phyloP scores from a whole-genome alignment of 2,888 invertebrate species.

The Erebia palarica region DNA sequence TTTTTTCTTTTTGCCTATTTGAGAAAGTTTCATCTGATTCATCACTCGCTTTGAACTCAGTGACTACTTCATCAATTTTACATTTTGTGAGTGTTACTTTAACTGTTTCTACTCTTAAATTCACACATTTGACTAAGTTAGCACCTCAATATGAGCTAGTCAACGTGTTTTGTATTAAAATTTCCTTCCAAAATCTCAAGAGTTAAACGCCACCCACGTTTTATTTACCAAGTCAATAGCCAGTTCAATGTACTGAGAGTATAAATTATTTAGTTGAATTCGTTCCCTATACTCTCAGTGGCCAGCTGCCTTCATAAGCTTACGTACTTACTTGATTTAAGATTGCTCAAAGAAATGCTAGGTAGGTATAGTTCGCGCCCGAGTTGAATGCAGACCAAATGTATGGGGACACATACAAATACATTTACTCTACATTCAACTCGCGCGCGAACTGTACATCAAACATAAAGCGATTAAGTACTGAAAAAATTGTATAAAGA shows the following conservation, averaged over 20 bases:
- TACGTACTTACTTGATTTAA: too few relatives aligned
- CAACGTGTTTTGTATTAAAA: background rate
- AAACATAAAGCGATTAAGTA: too few relatives aligned
- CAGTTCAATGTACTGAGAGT: constrained; percentile 34
- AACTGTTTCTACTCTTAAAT: background rate
- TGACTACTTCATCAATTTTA: background rate
- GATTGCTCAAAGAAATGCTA: too few relatives aligned
- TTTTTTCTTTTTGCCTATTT: constrained; percentile 31
- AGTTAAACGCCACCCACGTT: constrained; percentile 3
- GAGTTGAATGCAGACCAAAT: too few relatives aligned
- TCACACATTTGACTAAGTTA: background rate
- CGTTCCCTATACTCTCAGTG: constrained; percentile 24
- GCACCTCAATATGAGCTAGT: background rate
- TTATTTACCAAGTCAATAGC: constrained; percentile 22
- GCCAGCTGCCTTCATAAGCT: background rate
- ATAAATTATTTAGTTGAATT: constrained; percentile 35
- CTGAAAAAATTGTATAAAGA: too few relatives aligned
- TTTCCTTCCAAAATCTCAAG: background rate
- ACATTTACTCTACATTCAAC: too few relatives aligned
- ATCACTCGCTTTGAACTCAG: constrained; percentile 15
- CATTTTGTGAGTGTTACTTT: background rate
- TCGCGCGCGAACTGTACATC: too few relatives aligned
- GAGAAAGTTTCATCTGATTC: constrained; percentile 32
- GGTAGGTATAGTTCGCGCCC: too few relatives aligned
- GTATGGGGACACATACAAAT: too few relatives aligned